phyloP scores from a whole-genome alignment of 1,140 invertebrate species.

The Polypedilum vanderplanki region DNA sequence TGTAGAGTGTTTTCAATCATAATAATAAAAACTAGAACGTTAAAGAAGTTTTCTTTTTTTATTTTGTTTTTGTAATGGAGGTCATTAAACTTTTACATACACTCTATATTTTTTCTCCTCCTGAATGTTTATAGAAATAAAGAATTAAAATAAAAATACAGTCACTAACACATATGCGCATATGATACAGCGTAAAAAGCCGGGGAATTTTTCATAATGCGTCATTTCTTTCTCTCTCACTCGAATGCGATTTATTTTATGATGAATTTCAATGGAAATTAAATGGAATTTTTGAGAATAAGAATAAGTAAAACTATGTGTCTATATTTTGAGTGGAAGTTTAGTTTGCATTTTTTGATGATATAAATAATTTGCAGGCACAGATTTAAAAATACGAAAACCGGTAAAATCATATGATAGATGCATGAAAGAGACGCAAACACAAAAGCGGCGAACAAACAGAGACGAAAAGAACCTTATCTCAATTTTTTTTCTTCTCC shows the following conservation, averaged over 20 bases:
- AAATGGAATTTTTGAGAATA: no score
- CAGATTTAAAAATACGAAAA: background rate
- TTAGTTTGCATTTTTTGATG: no score
- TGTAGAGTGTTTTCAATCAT: background rate
- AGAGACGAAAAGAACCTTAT: background rate
- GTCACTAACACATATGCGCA: slow-evolving; percentile 16
- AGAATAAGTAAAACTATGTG: no score
- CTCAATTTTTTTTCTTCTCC: background rate
- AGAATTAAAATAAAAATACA: slow-evolving; percentile 28
- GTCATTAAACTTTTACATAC: slow-evolving; percentile 28
- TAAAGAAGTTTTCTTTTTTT: background rate
- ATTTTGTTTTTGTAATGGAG: background rate
- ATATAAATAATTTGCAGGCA: no score
- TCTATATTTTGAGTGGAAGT: no score
- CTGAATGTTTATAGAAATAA: slow-evolving; percentile 27
- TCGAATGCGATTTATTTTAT: background rate
- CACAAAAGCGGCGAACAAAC: background rate
- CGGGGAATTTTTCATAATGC: slow-evolving; percentile 23
- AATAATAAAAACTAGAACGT: slow-evolving; percentile 14
- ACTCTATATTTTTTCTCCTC: slow-evolving; percentile 4
- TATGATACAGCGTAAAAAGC: slow-evolving; percentile 20
- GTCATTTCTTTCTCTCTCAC: background rate
- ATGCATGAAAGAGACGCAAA: slow-evolving; percentile 4
- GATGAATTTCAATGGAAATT: no score
- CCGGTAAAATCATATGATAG: slow-evolving; percentile 11